Base-by-base conservation (phyloP, 2,113 vertebrate genomes). In the Pteruthius melanotis region DNA sequence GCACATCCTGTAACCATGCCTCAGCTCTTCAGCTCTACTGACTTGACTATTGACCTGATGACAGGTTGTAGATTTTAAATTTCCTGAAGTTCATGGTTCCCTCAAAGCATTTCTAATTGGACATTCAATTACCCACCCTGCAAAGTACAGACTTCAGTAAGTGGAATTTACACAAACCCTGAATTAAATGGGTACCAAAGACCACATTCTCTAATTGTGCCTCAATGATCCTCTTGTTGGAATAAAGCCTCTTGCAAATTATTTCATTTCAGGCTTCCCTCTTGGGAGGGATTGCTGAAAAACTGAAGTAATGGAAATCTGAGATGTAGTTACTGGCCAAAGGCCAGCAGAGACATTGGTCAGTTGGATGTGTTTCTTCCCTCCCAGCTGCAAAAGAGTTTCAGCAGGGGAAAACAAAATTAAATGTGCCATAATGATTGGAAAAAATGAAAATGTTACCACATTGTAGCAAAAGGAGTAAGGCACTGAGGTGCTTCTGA, bases 251-350 rank as follows among this genome's bases (percentile, higher is more conserved):
- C 54, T 57, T 47, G 63, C 18, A 69, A 83, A 83, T 79, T 28
- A 89, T 94, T 89, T 89, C 4, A 69, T 61, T 94, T 85, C 70
- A 65, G 45, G 39, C 37, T 64, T 87, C n/a, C 35, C 64, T 60
- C 89, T 70, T 30, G 61, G 75, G 69, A 94, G 33, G 11, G 31
- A 49, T 11, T 76, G 81, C 63, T 79, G 56, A 11, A 39, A 79
- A 94, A 83, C 33, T 69, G 57, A 74, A 65, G 66, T 35, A 91
- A 89, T 60, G 69, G 66, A 95, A 83, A 95, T 56, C 37, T 93
- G 93, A 95, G 87, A 85, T 39, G 60, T 7, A 31, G 66, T 14
- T 61, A 35, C 63, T 78, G 89, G 81, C 78, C 69, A 59, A 77
- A 81, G 71, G 79, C 87, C 92, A 90, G 78, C 49, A 86, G 70